A percentile compares a stretch with the other conserved stretches of the same genome.
Conservation (phyloP, 2,888 invertebrate genomes). For the Metalampra italica region DNA sequence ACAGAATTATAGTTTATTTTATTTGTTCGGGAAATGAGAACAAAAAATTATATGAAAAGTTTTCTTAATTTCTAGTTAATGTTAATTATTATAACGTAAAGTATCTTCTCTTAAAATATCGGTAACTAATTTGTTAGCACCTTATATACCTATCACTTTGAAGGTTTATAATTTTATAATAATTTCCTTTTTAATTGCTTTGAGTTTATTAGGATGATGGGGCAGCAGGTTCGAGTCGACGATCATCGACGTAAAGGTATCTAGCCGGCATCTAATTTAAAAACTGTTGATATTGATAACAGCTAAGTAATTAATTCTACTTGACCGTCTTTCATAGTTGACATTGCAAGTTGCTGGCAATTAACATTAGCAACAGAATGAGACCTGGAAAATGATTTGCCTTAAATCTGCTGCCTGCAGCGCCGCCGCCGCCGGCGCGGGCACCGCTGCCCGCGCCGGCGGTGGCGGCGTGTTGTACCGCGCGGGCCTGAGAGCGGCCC, state of each 20-base stretch:
- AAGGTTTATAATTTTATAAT: too few relatives aligned
- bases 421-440: constrained; percentile 34
- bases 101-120: too few relatives aligned
- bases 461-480: constrained; percentile 14
- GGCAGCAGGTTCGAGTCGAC: constrained; percentile 48
- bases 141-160: too few relatives aligned
- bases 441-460: constrained; percentile 11
- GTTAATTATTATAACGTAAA: too few relatives aligned
- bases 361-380: constrained; percentile 42
- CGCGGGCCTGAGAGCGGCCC: constrained; percentile 55
- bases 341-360: constrained; percentile 44
- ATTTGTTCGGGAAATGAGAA: too few relatives aligned
- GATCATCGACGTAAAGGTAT: constrained; percentile 39
- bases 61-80: too few relatives aligned
- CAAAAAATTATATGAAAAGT: too few relatives aligned
- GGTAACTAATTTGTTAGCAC: too few relatives aligned
- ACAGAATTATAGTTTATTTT: too few relatives aligned
- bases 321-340: constrained; percentile 41
- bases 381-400: constrained; percentile 35
- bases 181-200: too few relatives aligned
- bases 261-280: constrained; percentile 33
- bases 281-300: constrained; percentile 27
- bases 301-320: constrained; percentile 34
- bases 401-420: constrained; percentile 38
- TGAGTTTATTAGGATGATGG: constrained; percentile 20